phyloP scores from a whole-genome alignment of 2,888 invertebrate genomes.

The Acheta domesticus region DNA sequence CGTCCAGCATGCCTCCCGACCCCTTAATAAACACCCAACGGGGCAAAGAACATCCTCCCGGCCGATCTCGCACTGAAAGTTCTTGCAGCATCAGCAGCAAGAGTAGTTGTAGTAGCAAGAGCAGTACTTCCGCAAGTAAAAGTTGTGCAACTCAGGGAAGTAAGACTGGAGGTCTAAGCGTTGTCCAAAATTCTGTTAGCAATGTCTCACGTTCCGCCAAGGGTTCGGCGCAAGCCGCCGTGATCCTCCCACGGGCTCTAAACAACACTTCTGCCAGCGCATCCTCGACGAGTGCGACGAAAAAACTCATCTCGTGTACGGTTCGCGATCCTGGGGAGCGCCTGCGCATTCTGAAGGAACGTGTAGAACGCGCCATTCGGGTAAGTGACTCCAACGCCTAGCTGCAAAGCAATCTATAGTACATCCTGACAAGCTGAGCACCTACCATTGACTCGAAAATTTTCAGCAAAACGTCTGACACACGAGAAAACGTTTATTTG shows the following conservation, averaged over 20 bases:
- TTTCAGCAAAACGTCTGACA: neutral
- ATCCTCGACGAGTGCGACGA: neutral
- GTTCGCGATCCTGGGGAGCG: neutral
- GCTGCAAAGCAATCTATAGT: neutral
- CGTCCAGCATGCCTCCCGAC: constrained; percentile 7
- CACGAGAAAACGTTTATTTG: too few species aligned
- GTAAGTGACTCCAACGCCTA: neutral
- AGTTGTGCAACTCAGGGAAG: neutral
- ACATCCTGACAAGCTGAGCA: neutral
- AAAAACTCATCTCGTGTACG: neutral
- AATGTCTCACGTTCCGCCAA: neutral
- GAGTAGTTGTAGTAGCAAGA: neutral
- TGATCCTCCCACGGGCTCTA: neutral
- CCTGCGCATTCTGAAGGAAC: neutral
- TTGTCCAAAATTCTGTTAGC: neutral
- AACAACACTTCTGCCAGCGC: neutral
- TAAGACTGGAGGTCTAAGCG: neutral
- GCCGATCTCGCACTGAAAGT: neutral
- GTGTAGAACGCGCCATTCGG: neutral
- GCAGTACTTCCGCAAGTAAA: neutral
- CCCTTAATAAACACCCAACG: neutral
- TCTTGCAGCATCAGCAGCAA: neutral
- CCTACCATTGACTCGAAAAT: neutral
- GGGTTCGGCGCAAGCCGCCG: neutral
- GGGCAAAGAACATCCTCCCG: neutral